Conservation (phyloP, 2,797 vertebrate genomes). For the Luscinia megarhynchos region DNA sequence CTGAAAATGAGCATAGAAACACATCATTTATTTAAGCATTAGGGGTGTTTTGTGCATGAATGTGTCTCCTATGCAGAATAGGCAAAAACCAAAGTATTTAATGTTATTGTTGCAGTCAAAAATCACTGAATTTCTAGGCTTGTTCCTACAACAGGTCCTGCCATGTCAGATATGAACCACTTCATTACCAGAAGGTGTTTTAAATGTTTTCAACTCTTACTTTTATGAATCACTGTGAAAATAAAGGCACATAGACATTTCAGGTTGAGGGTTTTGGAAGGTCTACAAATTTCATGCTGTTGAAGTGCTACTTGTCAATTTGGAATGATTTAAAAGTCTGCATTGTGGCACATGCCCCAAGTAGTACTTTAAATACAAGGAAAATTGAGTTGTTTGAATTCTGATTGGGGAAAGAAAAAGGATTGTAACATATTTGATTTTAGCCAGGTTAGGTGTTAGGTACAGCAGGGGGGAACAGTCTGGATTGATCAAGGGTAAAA, state of each 20-base stretch:
- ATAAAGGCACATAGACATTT: background rate
- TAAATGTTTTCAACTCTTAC: background rate
- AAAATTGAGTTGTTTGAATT: background rate
- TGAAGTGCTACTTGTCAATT: background rate
- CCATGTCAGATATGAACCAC: background rate
- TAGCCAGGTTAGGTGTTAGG: background rate
- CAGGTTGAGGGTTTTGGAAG: background rate
- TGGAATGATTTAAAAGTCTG: background rate
- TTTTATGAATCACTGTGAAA: conserved; percentile 51
- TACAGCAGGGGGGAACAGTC: background rate
- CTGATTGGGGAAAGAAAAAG: background rate
- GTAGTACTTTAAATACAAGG: background rate
- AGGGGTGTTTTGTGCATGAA: background rate
- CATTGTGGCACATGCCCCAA: fast-evolving
- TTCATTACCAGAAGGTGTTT: background rate
- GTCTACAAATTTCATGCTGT: background rate
- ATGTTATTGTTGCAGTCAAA: background rate
- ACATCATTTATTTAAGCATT: background rate
- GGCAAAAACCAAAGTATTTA: conserved; percentile 53
- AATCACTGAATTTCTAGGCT: background rate
- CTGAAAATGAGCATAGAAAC: conserved; percentile 18
- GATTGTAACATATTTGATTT: background rate
- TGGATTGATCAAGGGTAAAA: background rate
- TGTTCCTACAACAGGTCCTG: background rate
- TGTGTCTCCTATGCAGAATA: background rate